phyloP scores from a whole-genome alignment of 2,888 invertebrate genomes.

The Lordiphosa andalusiaca region DNA sequence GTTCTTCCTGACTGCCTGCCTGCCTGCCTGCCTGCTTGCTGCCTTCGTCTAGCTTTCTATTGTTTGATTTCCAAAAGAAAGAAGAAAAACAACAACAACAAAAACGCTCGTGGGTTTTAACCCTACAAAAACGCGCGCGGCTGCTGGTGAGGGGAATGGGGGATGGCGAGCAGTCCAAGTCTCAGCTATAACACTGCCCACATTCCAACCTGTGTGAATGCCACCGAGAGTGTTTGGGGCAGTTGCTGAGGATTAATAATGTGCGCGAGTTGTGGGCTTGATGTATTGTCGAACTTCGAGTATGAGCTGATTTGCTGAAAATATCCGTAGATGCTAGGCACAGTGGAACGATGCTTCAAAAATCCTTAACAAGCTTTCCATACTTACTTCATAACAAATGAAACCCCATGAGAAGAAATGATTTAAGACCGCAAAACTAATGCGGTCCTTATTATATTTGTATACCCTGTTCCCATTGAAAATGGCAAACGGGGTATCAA shows the following conservation, averaged over 20 bases:
- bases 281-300: slow-evolving; percentile 49
- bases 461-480: too few relatives aligned
- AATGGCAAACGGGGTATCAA: too few relatives aligned
- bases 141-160: slow-evolving; percentile 9
- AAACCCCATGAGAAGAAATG: too few relatives aligned
- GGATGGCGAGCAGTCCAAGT: slow-evolving; percentile 6
- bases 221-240: slow-evolving; percentile 13
- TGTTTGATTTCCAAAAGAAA: slow-evolving; percentile 66
- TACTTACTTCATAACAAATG: too few relatives aligned
- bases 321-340: slow-evolving; percentile 52
- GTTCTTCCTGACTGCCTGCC: slow-evolving; percentile 70
- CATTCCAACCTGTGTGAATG: slow-evolving; percentile 44
- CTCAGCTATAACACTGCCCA: slow-evolving; percentile 37
- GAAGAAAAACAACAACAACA: slow-evolving; percentile 14
- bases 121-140: slow-evolving; percentile 44
- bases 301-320: slow-evolving; percentile 56
- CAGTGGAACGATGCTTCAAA: too few relatives aligned
- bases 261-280: slow-evolving; percentile 47
- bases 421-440: too few relatives aligned
- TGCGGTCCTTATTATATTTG: too few relatives aligned
- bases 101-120: slow-evolving; percentile 69
- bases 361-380: too few relatives aligned
- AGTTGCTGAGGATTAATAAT: slow-evolving; percentile 66
- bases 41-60: slow-evolving; percentile 73
- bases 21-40: slow-evolving; percentile 34